These are phyloP conservation scores for Dasysyrphus albostriatus DNA, from an alignment of 2,888 invertebrate genomes.

Conservation along the genomic window DNA sequence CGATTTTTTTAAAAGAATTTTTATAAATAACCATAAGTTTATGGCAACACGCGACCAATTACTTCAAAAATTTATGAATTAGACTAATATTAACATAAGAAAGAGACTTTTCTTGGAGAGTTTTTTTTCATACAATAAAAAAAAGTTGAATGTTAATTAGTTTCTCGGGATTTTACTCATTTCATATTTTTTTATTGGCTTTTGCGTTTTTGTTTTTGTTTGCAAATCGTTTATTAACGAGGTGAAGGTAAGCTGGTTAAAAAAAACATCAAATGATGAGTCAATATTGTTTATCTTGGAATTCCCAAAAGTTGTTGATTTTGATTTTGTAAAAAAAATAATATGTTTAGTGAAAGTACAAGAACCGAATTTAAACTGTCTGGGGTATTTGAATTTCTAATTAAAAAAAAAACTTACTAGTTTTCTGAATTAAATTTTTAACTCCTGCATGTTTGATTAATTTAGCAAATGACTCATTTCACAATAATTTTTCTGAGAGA, in stretches of 20 bases:
- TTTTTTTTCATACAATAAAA: conserved; percentile 11
- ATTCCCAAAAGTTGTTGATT: conserved; percentile 45
- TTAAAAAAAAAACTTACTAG: background rate
- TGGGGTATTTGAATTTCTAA: background rate
- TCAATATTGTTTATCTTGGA: conserved; percentile 41
- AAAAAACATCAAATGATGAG: conserved; percentile 45
- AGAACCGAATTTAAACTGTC: background rate
- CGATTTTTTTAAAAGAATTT: background rate
- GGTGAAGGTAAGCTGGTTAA: conserved; percentile 58
- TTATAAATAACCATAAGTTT: background rate
- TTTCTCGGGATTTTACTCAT: conserved; percentile 35
- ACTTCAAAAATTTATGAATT: background rate
- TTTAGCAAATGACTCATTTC: background rate
- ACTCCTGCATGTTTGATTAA: background rate
- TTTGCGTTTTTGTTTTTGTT: conserved; percentile 26
- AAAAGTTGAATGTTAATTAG: conserved; percentile 55
- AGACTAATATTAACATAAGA: too few species aligned
- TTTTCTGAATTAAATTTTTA: background rate
- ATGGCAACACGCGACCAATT: background rate
- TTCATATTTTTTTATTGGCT: background rate
- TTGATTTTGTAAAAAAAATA: background rate
- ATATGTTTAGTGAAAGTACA: conserved; percentile 44
- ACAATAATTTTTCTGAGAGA: too few species aligned
- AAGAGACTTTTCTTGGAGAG: too few species aligned
- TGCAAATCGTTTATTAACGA: conserved; percentile 29